Conservation (phyloP, 2,797 vertebrate species). For the Syngnathus rostellatus region DNA sequence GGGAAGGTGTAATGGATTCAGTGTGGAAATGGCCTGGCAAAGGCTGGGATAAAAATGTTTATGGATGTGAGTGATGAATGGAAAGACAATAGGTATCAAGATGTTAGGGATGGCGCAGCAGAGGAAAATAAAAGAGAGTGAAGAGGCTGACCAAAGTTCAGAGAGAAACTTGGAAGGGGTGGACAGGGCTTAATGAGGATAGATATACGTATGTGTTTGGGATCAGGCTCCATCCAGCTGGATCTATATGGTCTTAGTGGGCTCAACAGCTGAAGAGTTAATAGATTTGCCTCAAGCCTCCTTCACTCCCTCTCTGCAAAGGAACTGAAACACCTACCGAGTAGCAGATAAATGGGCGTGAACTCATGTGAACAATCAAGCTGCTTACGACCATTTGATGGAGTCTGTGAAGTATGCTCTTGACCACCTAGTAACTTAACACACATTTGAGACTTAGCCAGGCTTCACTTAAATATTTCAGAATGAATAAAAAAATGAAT, state of each 20-base stretch:
- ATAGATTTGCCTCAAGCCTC: conserved; percentile 19
- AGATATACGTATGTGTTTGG: conserved; percentile 13
- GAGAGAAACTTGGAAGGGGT: conserved; percentile 9
- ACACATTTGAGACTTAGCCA: neutral
- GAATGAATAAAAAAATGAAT: too few relatives aligned
- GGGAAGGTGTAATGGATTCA: conserved; percentile 46
- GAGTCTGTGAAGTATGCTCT: neutral
- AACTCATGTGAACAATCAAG: conserved; percentile 10
- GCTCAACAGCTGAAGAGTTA: conserved; percentile 16
- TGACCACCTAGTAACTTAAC: neutral
- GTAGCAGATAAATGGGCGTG: conserved; percentile 29
- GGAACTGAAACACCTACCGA: conserved; percentile 9
- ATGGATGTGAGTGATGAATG: conserved; percentile 37
- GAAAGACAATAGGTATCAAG: conserved; percentile 23
- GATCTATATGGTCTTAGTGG: conserved; percentile 22
- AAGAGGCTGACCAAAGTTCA: conserved; percentile 11
- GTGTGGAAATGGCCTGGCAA: conserved; percentile 39
- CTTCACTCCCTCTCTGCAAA: neutral
- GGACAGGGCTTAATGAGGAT: conserved; percentile 40
- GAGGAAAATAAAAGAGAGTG: conserved; percentile 12
- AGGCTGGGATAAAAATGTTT: conserved; percentile 26
- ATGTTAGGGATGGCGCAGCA: conserved; percentile 4
- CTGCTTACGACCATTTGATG: neutral
- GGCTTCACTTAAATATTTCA: neutral
- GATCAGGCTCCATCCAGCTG: neutral